Base-by-base conservation (phyloP, 2,888 invertebrate species). In the Callyntrura sp. region DNA sequence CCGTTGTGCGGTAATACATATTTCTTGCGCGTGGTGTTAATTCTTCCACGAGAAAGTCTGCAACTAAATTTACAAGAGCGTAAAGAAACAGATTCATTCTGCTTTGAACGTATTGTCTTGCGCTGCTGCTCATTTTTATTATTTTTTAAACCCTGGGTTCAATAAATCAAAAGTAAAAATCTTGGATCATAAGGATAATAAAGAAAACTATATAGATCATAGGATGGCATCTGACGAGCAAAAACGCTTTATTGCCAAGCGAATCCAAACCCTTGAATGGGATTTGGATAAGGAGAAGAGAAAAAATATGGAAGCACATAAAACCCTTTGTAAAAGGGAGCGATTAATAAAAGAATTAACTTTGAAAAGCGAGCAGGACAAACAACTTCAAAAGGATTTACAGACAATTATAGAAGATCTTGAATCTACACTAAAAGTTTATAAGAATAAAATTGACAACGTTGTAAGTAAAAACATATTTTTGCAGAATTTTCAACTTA, bases 261-360 rank as follows among this genome's bases (percentile, higher is more conserved):
- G 88, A 11, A 60, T 90, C 14, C 88, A 88, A 51, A 57, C 79
- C 11, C 57, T 90, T 43, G 88, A 90, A 48, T 45, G 90, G 62
- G 79, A 57, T 35, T 70, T 90, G 85, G 90, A 90, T 20, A 51
- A 51, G 11, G 90, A 90, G 20, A 88, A 88, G 55, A 70, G 55
- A 28, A 85, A 85, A 73, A 85, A 25, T 45, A 91, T 85, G 12
- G 91, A 91, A 20, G n/a, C 85, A 4, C 85, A 88, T 12, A 88
- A 78, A 60, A 51, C 55, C 4, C 25, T 91, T 5, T 91, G 85
- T 51, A 88, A 88, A 85, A 25, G 82, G 25, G 91, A 91, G 3
- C 85, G 91, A 5, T 28, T 76, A n/a, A 81, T 91, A 48, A 88
- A 85, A 25, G 91, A 91, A 23, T 48, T 91, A 6, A 88, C 88